phyloP scores from a whole-genome alignment of 2,888 invertebrate species.

The Heliconius cydno region DNA sequence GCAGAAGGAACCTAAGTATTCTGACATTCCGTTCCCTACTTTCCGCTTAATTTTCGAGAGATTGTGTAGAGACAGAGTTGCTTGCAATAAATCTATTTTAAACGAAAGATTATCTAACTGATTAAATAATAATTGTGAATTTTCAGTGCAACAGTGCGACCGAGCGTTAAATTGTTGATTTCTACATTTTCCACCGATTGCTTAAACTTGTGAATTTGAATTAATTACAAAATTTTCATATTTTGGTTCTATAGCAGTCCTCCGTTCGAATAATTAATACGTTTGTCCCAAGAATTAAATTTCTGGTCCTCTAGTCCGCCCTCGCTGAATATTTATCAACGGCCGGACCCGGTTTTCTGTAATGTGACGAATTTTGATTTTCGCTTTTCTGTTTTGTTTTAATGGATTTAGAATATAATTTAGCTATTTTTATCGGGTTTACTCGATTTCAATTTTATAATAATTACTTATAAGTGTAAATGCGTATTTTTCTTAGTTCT shows the following conservation, averaged over 20 bases:
- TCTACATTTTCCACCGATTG: conserved; percentile 26
- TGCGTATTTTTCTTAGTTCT: too few relatives aligned
- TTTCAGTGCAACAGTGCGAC: neutral
- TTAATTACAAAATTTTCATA: conserved; percentile 43
- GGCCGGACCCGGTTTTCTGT: conserved; percentile 42
- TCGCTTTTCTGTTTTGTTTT: conserved; percentile 40
- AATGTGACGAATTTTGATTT: conserved; percentile 50
- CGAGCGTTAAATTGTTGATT: conserved; percentile 22
- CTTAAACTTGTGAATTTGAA: conserved; percentile 28
- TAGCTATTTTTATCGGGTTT: neutral
- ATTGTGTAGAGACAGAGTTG: neutral
- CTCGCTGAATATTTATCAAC: conserved; percentile 54
- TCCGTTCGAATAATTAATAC: conserved; percentile 45
- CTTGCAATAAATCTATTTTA: neutral
- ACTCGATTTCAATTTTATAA: neutral
- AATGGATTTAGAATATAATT: conserved; percentile 16
- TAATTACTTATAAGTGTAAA: too few relatives aligned
- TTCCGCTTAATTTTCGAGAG: neutral
- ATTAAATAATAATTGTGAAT: neutral
- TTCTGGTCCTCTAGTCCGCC: conserved; percentile 37
- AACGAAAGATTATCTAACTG: neutral
- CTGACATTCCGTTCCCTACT: neutral
- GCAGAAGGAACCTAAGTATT: rapidly evolving
- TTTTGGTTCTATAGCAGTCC: conserved; percentile 36
- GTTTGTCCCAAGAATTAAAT: conserved; percentile 42